Base-by-base conservation (phyloP, 2,797 vertebrate species). In the Scleropages formosus region DNA sequence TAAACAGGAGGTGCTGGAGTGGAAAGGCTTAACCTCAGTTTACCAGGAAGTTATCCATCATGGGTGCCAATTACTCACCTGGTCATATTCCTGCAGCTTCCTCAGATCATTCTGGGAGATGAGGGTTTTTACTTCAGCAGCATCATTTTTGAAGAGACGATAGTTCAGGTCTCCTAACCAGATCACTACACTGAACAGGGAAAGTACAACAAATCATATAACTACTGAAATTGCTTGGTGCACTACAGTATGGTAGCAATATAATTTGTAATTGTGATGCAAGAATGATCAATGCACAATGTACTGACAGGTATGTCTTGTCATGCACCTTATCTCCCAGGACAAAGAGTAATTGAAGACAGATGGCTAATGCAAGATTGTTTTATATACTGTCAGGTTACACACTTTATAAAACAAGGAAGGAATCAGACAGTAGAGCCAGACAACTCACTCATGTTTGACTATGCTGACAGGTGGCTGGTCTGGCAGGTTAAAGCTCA, bases 91-190 rank as follows among this genome's bases (percentile, higher is more conserved):
- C 83, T 95, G 92, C 75, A 99, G 91, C 74, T 86, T 96, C 82
- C 90, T 94, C 9, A 99, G 90, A 63, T 97, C 93, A 0, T 94
- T 94, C 74, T 84, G 93, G 64, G 75, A 75, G 82, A 99, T 97
- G 58, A 94, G 90, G 22, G 12, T 88, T 89, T 99, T 99, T 80
- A 98, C 97, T 22, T 97, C 94, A n/a, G 47, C 77, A 75, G 95
- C 93, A 69, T 98, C 96, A 15, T 88, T 89, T 80, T 94, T 84
- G 85, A 91, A 97, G 62, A 99, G 93, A 63, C 98, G 93, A 83
- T 99, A 99, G 91, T 99, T 99, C 86, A 99, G 85, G 88, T 99
- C 98, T 85, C 98, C 98, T 15, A 99, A 86, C 98, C 98, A 99
- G 86, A 99, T 93, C 49, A 99, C 95, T 4, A 97, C 93, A 73